Evolutionary conservation across 2,797 vertebrate species (phyloP), one percentile per base, ranked within the genome.

Genomic region (Cuniculus paca): DNA sequence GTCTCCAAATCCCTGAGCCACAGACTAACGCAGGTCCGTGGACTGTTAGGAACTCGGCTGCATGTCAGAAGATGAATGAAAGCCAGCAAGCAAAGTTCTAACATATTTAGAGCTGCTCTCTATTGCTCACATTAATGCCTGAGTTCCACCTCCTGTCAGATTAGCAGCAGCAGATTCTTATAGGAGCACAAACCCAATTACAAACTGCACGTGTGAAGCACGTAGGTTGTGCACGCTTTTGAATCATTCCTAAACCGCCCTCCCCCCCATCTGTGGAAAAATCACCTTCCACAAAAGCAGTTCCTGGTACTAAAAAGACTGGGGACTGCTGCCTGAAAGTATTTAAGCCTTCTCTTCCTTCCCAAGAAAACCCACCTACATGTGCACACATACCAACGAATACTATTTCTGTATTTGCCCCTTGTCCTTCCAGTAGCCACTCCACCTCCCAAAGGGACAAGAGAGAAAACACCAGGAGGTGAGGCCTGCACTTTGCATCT

Each of bases 291-390:
- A 31, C 13, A 75, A 48, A 48, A 75, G 12, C 72, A 75, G 42
- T 75, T 28, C 72, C 72, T 28, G 42, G 45, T 48, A 45, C 24
- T 28, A 31, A 48, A 48, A 75, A 48, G 26, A 28, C 4, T 48
- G 45, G 42, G 26, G 24, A 75, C 24, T 75, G 72, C 72, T 74
- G 24, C 24, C 75, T 58, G 60, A 60, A 50, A 52, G n/a, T 42
- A 61, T 68, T 85, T 86, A 88, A 83, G 52, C 94, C 65, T 56
- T 22, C n/a, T 45, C 9, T 90, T 92, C 24, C 54, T 96, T 88
- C 34, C 48, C 16, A 92, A 94, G 63, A 70, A 94, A 94, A 82
- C 22, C 31, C 39, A 80, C 42, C 50, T 39, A 81, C 24, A 90
- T 5, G 58, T 16, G 22, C 31, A 12, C n/a, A 63, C 56, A 90